These are phyloP conservation scores for Ladona fulva DNA, from an alignment of 1,140 invertebrate genomes.

Conservation along the genomic window DNA sequence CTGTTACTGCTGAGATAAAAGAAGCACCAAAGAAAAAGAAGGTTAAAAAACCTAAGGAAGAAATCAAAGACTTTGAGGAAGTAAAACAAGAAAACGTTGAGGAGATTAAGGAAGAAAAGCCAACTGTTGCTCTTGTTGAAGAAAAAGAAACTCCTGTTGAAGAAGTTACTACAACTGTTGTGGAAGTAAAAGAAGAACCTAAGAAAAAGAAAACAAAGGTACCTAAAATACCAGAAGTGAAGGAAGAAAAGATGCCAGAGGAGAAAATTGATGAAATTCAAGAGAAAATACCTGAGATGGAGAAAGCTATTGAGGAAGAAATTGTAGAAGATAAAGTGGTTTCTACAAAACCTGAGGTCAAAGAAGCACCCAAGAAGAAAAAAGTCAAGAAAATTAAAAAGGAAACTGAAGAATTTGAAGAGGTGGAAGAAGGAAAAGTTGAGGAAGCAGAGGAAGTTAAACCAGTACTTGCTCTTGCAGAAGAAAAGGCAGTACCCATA, in stretches of 20 bases:
- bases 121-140: conserved; percentile 16
- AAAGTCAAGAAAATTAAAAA: neutral
- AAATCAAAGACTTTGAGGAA: conserved; percentile 22
- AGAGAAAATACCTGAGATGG: conserved; percentile 20
- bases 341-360: conserved; percentile 11
- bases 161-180: neutral
- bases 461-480: neutral
- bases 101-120: conserved; percentile 19
- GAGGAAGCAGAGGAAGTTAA: neutral
- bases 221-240: conserved; percentile 20
- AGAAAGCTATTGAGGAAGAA: conserved; percentile 25
- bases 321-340: conserved; percentile 33
- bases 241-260: conserved; percentile 22
- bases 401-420: conserved; percentile 16
- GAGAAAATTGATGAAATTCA: conserved; percentile 27
- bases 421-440: conserved; percentile 3
- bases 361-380: neutral
- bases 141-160: conserved; percentile 12
- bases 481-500: conserved; percentile 1
- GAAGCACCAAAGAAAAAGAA: conserved; percentile 27
- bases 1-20: conserved; percentile 21
- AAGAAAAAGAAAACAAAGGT: conserved; percentile 14
- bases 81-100: conserved; percentile 17
- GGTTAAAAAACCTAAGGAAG: conserved; percentile 21
- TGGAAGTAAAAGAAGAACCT: conserved; percentile 8